phyloP scores from a whole-genome alignment of 2,113 vertebrate genomes.

The Ctenodactylus gundi region DNA sequence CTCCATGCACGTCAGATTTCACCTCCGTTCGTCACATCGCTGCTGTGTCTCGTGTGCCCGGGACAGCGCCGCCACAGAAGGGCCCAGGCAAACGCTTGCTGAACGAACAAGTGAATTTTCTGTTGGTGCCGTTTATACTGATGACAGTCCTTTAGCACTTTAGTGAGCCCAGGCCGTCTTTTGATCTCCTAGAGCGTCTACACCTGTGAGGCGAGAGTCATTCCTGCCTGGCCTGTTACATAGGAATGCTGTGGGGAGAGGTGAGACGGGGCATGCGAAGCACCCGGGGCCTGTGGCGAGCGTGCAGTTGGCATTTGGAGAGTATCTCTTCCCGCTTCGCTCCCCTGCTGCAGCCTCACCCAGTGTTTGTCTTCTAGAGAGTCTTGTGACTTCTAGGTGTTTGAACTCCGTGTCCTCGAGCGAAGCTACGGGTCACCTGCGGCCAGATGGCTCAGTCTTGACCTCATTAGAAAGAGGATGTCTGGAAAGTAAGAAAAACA shows the following conservation, averaged over 20 bases:
- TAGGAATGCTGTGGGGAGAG: background rate
- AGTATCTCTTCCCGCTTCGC: background rate
- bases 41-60: rapidly evolving
- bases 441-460: background rate
- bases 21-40: background rate
- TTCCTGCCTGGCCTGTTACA: background rate
- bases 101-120: background rate
- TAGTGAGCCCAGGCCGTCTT: background rate
- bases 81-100: background rate
- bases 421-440: background rate
- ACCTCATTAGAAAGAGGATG: constrained; percentile 36
- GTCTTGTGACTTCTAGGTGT: background rate
- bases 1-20: background rate
- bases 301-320: background rate
- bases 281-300: too few species aligned
- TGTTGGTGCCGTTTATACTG: background rate
- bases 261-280: rapidly evolving
- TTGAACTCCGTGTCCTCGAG: constrained; percentile 26
- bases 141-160: background rate
- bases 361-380: background rate
- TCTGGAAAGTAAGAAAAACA: background rate
- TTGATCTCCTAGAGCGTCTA: background rate
- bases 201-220: background rate
- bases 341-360: background rate
- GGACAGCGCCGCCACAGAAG: background rate